phyloP scores from a whole-genome alignment of 2,888 invertebrate genomes.

The Chirona hameri region DNA sequence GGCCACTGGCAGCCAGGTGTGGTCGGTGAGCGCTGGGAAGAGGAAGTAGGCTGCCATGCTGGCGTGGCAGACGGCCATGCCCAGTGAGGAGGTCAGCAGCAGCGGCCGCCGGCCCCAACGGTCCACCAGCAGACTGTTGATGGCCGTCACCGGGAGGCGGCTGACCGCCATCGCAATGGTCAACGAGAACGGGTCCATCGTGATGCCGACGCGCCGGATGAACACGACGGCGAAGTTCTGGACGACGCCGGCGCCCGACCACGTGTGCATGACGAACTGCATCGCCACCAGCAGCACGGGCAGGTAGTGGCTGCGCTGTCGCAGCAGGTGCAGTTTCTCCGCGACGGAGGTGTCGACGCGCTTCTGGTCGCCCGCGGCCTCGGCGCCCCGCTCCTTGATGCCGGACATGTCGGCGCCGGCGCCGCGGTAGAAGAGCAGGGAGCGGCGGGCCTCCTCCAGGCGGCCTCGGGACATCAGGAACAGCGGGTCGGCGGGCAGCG shows the following conservation, averaged over 20 bases:
- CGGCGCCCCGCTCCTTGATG: constrained; percentile 22
- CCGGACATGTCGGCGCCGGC: constrained; percentile 30
- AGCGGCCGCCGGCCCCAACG: background rate
- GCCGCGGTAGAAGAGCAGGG: constrained; percentile 37
- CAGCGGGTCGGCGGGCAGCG: constrained; percentile 37
- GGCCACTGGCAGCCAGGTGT: constrained; percentile 43
- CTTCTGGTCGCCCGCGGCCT: background rate
- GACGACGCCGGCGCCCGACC: constrained; percentile 49
- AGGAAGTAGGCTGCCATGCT: background rate
- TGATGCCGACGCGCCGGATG: constrained; percentile 45
- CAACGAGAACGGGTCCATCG: constrained; percentile 44
- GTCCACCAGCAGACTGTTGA: constrained; percentile 39
- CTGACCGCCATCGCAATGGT: constrained; percentile 47
- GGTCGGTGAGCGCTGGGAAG: constrained; percentile 41
- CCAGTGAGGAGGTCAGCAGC: background rate
- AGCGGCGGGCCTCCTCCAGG: constrained; percentile 33
- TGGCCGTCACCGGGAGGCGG: constrained; percentile 40
- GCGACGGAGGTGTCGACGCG: background rate
- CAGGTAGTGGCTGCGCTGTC: constrained; percentile 43
- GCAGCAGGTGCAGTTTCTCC: constrained; percentile 43
- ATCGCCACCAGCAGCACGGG: constrained; percentile 45
- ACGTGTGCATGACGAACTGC: constrained; percentile 47
- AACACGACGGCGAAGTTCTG: constrained; percentile 49
- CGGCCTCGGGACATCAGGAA: constrained; percentile 37
- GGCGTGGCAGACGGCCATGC: background rate